Percentiles rank a stretch among this genome's conserved stretches.
Evolutionary conservation across 2,888 invertebrate species (phyloP).

Genomic region (Scaptomyza polygonia): DNA sequence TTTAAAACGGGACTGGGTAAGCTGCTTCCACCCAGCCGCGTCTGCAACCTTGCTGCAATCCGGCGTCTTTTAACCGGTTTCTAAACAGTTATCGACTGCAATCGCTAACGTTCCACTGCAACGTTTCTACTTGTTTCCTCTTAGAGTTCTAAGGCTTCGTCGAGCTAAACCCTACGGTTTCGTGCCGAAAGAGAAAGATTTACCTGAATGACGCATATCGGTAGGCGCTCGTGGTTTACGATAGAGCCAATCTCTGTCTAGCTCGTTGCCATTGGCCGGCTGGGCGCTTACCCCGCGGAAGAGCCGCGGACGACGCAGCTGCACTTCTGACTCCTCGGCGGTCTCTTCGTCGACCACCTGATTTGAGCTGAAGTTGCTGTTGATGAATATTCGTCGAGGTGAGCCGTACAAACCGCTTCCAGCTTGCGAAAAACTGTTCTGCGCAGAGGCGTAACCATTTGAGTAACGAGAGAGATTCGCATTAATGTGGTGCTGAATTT

Average conservation of each 20-base stretch:
- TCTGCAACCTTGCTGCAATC: too few relatives aligned
- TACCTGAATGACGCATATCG: slow-evolving; percentile 84
- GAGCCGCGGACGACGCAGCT: slow-evolving; percentile 80
- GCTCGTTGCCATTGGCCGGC: slow-evolving; percentile 83
- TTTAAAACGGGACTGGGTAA: too few relatives aligned
- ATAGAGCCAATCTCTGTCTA: slow-evolving; percentile 84
- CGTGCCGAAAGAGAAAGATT: slow-evolving; percentile 18
- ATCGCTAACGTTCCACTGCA: too few relatives aligned
- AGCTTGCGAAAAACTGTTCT: slow-evolving; percentile 81
- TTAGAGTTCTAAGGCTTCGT: too few relatives aligned
- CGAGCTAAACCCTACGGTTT: too few relatives aligned
- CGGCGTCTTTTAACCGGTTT: too few relatives aligned
- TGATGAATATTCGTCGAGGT: slow-evolving; percentile 82
- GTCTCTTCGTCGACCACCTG: slow-evolving; percentile 83
- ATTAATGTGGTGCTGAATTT: slow-evolving; percentile 82
- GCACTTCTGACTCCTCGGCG: slow-evolving; percentile 82
- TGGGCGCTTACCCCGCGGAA: slow-evolving; percentile 75
- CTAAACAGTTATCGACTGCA: too few relatives aligned
- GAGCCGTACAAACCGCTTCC: slow-evolving; percentile 80
- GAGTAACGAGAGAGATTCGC: slow-evolving; percentile 82
- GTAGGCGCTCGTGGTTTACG: slow-evolving; percentile 83
- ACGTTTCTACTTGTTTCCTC: too few relatives aligned
- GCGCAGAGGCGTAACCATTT: slow-evolving; percentile 82
- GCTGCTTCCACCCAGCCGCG: too few relatives aligned
- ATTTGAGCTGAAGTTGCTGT: slow-evolving; percentile 83